Conservation (phyloP, 2,113 vertebrate species). For the Heliornis fulica region DNA sequence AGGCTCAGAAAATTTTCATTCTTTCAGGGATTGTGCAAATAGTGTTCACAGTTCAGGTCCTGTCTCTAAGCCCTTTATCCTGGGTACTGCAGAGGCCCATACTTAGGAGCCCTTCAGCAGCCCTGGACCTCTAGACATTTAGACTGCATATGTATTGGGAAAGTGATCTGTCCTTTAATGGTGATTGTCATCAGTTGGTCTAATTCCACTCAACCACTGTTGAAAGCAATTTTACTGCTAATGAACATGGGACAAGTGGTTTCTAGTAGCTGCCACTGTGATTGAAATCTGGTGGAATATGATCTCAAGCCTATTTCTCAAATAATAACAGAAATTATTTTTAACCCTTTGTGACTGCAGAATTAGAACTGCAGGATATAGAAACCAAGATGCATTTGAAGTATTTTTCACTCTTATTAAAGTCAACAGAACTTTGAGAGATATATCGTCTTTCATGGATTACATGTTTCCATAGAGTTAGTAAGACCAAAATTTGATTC, state of each 20-base stretch:
- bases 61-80: not conserved
- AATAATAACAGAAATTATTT: not conserved
- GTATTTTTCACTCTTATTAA: not conserved
- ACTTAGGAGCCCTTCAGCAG: not conserved
- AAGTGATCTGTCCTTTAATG: not conserved
- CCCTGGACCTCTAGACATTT: not conserved
- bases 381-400: not conserved
- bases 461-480: not conserved
- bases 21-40: not conserved
- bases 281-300: not conserved
- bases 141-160: not conserved
- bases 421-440: not conserved
- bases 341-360: not conserved
- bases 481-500: not conserved
- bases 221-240: conserved; percentile 4
- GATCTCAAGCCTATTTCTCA: not conserved
- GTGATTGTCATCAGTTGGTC: not conserved
- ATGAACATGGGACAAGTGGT: not conserved
- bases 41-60: not conserved
- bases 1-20: not conserved
- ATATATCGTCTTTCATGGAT: not conserved
- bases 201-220: not conserved
- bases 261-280: not conserved
- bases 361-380: not conserved
- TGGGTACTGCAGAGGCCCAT: not conserved